Base-by-base conservation (phyloP, 2,888 invertebrate genomes). In the Phyllotreta striolata region DNA sequence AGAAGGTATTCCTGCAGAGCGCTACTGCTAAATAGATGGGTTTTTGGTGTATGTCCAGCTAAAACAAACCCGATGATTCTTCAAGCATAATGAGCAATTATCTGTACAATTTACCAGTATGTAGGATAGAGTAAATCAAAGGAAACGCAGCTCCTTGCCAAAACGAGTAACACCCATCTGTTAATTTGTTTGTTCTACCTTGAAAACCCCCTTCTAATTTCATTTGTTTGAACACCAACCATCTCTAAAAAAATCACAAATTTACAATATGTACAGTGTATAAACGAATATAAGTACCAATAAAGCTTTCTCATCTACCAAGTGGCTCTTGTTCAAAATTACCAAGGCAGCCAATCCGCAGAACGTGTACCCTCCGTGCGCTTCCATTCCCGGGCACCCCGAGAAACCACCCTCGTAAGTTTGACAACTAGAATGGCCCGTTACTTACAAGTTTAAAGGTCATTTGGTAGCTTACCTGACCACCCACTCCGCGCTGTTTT, bases 361-460 rank as follows among this genome's bases (percentile, higher is more conserved):
- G 82, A 95, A 99, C 0, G 98, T 91, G 82, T 99, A 99, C n/a
- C 99, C 99, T 1, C 99, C 99, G 83, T 99, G 99, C 5, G 99
- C 98, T 82, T 99, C 99, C 87, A 95, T 89, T 6, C 94, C 95
- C 0, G 95, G 95, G 70, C 87, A 91, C 0, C 97, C 98, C 41
- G 92, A 93, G 84, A 99, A 99, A 0, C 99, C 99, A 46, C 99
- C 99, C 83, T 99, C 99, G 83, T 98, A 99, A 0, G 97, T 96
- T 82, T 99, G 98, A 84, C 98, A 98, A 70, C 92, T 89, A 72
- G 56, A 77, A 73, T 4, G 24, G 24, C 24, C 24, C 24, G 24
- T 24, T 24, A 24, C 24, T 24, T 56, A 66, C 54, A 52, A 34
- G 41, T 44, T 44, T 13, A 54, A 55, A 54, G 54, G 51, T 8